Percentiles rank a stretch among this genome's conserved stretches.
Evolutionary conservation across 2,888 invertebrate species (phyloP).

Genomic region (Sturmia bella): DNA sequence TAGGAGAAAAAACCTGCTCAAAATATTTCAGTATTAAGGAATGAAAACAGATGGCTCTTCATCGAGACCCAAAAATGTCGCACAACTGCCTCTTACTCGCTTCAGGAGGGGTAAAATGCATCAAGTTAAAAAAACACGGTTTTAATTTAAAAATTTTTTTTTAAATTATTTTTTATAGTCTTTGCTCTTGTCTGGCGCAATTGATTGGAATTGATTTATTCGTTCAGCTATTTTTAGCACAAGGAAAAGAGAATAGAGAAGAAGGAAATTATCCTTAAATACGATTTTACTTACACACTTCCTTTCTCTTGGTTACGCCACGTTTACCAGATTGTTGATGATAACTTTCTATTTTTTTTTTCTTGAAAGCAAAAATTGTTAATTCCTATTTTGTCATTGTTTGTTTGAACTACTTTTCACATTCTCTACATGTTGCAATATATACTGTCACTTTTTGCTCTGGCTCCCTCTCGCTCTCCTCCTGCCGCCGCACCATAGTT

Average conservation of each 20-base stretch:
- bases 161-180: constrained; percentile 7
- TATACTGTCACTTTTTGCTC: constrained; percentile 50
- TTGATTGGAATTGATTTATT: constrained; percentile 69
- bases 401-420: constrained; percentile 59
- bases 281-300: constrained; percentile 2
- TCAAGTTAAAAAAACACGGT: too few species aligned
- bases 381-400: constrained; percentile 48
- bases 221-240: constrained; percentile 57
- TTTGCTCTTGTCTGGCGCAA: constrained; percentile 50
- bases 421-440: constrained; percentile 57
- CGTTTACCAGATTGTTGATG: neutral
- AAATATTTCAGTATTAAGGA: too few species aligned
- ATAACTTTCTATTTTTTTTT: neutral
- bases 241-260: neutral
- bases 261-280: neutral
- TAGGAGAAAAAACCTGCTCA: too few species aligned
- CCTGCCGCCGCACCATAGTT: neutral
- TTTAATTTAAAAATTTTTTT: too few species aligned
- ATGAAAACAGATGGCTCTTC: too few species aligned
- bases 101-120: too few species aligned
- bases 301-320: neutral
- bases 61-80: too few species aligned
- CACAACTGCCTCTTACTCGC: too few species aligned
- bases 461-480: neutral
- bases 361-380: constrained; percentile 15